Evolutionary conservation across 1,140 invertebrate species (phyloP).

Genomic region (Doryteuthis pealeii): DNA sequence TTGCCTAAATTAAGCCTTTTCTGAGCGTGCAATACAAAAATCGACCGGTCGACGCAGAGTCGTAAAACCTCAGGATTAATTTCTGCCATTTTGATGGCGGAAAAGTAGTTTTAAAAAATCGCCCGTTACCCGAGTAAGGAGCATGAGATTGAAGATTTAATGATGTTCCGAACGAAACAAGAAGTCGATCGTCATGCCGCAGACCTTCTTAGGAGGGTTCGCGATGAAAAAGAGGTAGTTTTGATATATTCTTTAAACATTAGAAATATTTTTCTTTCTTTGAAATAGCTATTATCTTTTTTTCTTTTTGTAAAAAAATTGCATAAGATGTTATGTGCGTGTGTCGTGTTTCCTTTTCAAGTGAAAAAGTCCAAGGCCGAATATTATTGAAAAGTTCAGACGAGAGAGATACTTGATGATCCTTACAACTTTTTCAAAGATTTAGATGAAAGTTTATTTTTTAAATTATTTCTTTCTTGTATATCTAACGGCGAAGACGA

Average conservation of each 20-base stretch:
- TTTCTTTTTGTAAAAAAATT: constrained; percentile 5
- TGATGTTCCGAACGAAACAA: constrained; percentile 70
- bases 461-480: too few relatives aligned
- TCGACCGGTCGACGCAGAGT: too few relatives aligned
- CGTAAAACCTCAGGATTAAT: not conserved
- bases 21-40: too few relatives aligned
- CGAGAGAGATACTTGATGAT: too few relatives aligned
- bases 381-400: too few relatives aligned
- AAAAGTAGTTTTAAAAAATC: not conserved
- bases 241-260: constrained; percentile 27
- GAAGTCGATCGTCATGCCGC: constrained; percentile 73
- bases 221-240: constrained; percentile 70
- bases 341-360: not conserved
- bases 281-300: too few relatives aligned
- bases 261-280: not conserved
- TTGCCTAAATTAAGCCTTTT: too few relatives aligned
- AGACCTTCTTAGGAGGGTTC: constrained; percentile 68
- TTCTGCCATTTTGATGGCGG: not conserved
- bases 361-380: constrained; percentile 1
- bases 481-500: too few relatives aligned
- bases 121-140: not conserved
- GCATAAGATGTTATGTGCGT: not conserved
- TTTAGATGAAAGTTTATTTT: too few relatives aligned
- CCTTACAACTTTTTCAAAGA: too few relatives aligned
- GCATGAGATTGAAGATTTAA: not conserved